phyloP scores from a whole-genome alignment of 1,140 invertebrate species.

The Euschistus heros region DNA sequence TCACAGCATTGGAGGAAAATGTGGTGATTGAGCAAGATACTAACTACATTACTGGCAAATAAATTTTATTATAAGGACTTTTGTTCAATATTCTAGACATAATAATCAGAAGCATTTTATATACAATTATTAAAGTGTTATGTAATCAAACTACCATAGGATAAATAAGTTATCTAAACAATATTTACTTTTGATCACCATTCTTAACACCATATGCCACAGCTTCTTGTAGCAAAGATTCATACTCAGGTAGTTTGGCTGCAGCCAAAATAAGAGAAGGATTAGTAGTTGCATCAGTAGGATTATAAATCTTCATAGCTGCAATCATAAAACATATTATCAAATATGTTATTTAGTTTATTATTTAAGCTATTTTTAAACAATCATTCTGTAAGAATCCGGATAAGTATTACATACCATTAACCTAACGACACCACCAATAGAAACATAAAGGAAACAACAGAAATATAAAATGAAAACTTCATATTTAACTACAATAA shows the following conservation, averaged over 20 bases:
- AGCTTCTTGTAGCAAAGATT: constrained; percentile 77
- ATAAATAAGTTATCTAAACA: constrained; percentile 24
- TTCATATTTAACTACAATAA: background rate
- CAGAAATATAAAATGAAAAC: background rate
- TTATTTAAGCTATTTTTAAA: constrained; percentile 2
- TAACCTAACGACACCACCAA: background rate
- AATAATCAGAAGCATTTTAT: too few relatives aligned
- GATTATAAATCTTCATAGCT: constrained; percentile 95
- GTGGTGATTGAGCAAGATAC: too few relatives aligned
- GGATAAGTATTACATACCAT: background rate
- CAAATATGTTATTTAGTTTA: background rate
- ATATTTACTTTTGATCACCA: constrained; percentile 43
- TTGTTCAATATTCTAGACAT: too few relatives aligned
- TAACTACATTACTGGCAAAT: too few relatives aligned
- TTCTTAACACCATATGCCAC: constrained; percentile 70
- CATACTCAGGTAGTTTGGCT: constrained; percentile 82
- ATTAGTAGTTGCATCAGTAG: constrained; percentile 99
- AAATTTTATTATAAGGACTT: too few relatives aligned
- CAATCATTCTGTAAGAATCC: background rate
- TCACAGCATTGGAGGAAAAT: too few relatives aligned
- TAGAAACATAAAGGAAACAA: background rate
- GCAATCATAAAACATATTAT: constrained; percentile 28
- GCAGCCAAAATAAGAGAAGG: constrained; percentile 93
- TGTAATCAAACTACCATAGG: too few relatives aligned
- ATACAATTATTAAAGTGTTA: too few relatives aligned